Evolutionary conservation across 2,113 vertebrate genomes (phyloP).

Genomic region (Orcinus orca): DNA sequence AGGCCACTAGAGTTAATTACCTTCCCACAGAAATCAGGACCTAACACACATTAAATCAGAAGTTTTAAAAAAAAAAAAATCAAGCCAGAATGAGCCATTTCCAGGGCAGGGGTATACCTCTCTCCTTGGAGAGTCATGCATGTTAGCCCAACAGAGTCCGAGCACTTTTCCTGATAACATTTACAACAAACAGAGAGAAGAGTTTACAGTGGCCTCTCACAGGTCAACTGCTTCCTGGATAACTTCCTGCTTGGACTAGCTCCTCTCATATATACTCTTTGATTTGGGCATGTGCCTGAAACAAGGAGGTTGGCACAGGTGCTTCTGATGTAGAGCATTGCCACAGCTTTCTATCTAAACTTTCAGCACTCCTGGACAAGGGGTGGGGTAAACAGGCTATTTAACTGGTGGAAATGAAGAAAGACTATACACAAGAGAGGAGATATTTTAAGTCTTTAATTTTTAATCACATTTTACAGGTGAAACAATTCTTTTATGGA

Average conservation of each 20-base stretch:
- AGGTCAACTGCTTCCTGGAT: conserved; percentile 57
- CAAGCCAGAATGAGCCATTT: not conserved
- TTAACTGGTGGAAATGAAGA: not conserved
- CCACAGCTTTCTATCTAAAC: not conserved
- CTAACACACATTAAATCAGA: not conserved
- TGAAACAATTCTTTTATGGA: not conserved
- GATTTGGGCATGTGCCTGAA: not conserved
- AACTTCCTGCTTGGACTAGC: conserved; percentile 46
- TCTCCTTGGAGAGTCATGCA: not conserved
- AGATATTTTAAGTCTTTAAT: not conserved
- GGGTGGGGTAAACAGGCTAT: not conserved
- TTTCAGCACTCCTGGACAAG: not conserved
- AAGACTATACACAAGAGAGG: not conserved
- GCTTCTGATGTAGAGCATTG: not conserved
- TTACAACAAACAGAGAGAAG: not conserved
- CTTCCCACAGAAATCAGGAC: not conserved
- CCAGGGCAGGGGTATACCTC: not conserved
- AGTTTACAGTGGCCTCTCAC: not conserved
- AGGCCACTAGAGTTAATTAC: not conserved
- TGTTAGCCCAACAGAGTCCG: not conserved
- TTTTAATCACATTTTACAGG: not conserved
- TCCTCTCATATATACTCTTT: not conserved
- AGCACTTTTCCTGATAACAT: not conserved
- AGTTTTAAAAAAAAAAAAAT: not conserved
- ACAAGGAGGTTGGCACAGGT: not conserved